Percentiles rank a stretch among this genome's conserved stretches.
phyloP scores from a whole-genome alignment of 2,113 vertebrate species.

The Solenodon paradoxus region DNA sequence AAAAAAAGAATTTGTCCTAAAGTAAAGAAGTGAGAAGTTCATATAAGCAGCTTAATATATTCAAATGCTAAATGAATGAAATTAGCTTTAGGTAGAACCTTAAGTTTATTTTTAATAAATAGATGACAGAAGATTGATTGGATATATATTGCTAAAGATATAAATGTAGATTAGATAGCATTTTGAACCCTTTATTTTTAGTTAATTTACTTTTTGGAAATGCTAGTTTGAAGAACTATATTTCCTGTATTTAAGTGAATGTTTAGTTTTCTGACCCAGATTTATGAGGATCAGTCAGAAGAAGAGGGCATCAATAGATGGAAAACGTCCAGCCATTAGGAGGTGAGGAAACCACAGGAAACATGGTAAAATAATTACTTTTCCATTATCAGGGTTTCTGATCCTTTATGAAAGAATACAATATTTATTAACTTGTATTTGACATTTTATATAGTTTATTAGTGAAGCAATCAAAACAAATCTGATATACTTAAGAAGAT shows the following conservation, averaged over 20 bases:
- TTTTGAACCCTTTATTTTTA: not conserved
- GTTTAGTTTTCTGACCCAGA: not conserved
- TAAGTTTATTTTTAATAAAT: not conserved
- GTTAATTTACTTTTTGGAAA: not conserved
- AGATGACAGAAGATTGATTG: not conserved
- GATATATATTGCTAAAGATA: not conserved
- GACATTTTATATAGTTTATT: slow-evolving; percentile 17
- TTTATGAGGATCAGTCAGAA: not conserved
- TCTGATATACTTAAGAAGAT: not conserved
- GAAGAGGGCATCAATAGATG: fast-evolving
- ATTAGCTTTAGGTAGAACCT: not conserved
- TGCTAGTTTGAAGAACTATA: not conserved
- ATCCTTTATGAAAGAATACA: not conserved
- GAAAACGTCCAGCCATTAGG: not conserved
- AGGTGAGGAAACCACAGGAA: not conserved
- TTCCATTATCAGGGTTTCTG: not conserved
- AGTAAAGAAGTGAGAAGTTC: not conserved
- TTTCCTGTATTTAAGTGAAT: not conserved
- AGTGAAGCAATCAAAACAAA: not conserved
- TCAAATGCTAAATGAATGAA: not conserved
- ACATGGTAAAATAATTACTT: not conserved
- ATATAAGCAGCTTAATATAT: not conserved
- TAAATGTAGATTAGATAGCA: not conserved
- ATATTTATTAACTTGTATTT: not conserved
- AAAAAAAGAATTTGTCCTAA: not conserved